phyloP scores from a whole-genome alignment of 2,113 vertebrate species.

The Lagenorhynchus albirostris region DNA sequence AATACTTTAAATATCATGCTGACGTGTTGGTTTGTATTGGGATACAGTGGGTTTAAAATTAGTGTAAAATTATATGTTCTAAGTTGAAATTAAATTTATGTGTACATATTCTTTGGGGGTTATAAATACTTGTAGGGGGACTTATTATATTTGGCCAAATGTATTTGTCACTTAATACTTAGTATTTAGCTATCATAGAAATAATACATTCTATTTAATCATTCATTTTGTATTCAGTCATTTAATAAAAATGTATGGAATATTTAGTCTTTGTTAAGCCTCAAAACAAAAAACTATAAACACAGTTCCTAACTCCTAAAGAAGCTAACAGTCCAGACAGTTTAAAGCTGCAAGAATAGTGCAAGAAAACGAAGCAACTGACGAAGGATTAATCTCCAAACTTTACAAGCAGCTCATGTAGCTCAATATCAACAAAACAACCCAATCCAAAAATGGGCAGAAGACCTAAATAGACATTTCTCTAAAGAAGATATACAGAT shows the following conservation, averaged over 20 bases:
- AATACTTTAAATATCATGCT: neutral
- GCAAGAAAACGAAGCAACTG: neutral
- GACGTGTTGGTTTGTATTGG: neutral
- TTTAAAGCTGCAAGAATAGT: neutral
- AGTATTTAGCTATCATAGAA: neutral
- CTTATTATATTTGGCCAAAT: neutral
- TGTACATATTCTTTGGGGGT: neutral
- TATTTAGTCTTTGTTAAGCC: neutral
- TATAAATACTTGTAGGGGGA: neutral
- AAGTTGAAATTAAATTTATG: neutral
- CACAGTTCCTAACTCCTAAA: neutral
- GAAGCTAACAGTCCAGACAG: neutral
- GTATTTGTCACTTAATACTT: neutral
- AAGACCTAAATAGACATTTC: too few species aligned
- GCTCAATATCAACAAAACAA: too few species aligned
- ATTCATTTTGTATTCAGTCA: neutral
- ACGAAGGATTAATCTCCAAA: too few species aligned
- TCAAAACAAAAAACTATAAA: neutral
- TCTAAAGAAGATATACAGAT: too few species aligned
- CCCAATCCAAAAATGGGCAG: too few species aligned
- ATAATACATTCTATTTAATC: neutral
- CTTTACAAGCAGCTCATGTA: too few species aligned
- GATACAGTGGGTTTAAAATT: neutral
- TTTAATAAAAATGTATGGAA: neutral
- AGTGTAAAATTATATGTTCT: neutral